Conservation (phyloP, 2,113 vertebrate species). For the Amphiprion percula region DNA sequence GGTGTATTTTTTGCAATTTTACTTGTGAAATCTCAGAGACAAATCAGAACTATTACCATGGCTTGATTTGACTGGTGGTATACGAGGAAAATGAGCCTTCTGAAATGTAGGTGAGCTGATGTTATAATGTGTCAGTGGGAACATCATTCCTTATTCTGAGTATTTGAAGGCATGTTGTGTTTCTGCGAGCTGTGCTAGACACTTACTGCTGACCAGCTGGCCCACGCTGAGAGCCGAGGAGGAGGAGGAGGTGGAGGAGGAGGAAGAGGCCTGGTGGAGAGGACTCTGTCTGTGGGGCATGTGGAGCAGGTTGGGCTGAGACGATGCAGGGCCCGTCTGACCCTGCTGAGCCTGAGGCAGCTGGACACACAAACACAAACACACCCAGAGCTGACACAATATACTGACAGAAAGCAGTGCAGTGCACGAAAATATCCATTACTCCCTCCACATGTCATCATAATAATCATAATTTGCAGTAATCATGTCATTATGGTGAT, state of each 20-base stretch:
- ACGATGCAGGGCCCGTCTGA: conserved; percentile 89
- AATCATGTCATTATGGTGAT: conserved; percentile 57
- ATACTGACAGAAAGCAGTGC: conserved; percentile 19
- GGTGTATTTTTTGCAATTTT: neutral
- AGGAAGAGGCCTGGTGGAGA: conserved; percentile 95
- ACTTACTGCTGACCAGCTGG: conserved; percentile 99
- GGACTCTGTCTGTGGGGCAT: conserved; percentile 94
- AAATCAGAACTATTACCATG: neutral
- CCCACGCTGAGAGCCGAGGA: conserved; percentile 98
- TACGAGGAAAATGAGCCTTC: neutral
- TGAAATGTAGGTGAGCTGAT: neutral
- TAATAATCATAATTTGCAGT: conserved; percentile 43
- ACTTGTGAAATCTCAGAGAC: neutral
- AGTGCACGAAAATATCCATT: conserved; percentile 13
- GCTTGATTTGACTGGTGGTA: neutral
- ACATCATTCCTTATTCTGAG: neutral
- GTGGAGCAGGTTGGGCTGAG: conserved; percentile 94
- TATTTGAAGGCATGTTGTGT: conserved; percentile 30
- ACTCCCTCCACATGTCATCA: conserved; percentile 24
- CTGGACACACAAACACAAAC: conserved; percentile 77
- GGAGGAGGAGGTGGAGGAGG: conserved; percentile 95
- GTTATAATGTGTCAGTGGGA: neutral
- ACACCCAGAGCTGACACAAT: conserved; percentile 39
- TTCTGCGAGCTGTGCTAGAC: conserved; percentile 56
- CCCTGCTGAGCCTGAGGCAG: conserved; percentile 91